These are phyloP conservation scores for Diadophis punctatus DNA, from an alignment of 2,113 vertebrate genomes.

Conservation along the genomic window DNA sequence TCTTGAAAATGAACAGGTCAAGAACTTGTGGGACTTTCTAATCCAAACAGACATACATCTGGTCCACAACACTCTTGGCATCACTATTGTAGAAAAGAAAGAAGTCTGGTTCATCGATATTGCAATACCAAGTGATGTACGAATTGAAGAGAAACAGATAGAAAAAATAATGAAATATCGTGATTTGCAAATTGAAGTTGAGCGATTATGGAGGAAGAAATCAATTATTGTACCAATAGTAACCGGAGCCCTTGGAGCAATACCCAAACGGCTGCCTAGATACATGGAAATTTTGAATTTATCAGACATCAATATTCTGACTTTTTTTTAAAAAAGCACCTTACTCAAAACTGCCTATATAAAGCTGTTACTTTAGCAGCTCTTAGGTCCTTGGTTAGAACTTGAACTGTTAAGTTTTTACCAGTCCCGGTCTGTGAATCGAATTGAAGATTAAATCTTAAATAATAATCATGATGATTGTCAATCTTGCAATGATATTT, in stretches of 20 bases:
- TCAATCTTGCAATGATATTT: not conserved
- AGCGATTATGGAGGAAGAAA: not conserved
- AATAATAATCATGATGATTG: not conserved
- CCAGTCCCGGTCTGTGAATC: not conserved
- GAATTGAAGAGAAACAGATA: not conserved
- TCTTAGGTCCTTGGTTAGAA: not conserved
- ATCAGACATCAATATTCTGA: not conserved
- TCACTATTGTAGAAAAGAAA: not conserved
- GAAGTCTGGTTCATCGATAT: not conserved
- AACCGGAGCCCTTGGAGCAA: not conserved
- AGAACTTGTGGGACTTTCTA: not conserved
- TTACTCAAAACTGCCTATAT: not conserved
- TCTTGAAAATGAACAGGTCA: no score
- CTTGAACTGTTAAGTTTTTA: not conserved
- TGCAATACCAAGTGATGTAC: not conserved
- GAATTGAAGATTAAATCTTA: not conserved
- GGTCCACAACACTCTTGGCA: no score
- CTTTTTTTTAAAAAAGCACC: not conserved
- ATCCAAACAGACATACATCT: not conserved
- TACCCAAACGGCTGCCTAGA: not conserved
- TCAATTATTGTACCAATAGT: not conserved
- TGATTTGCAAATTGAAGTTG: not conserved
- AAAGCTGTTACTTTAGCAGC: no score
- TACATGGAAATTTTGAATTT: not conserved
- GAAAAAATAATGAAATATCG: not conserved